Evolutionary conservation across 2,113 vertebrate species (phyloP), one percentile per base, ranked within the genome.

Genomic region (Octodon degus): DNA sequence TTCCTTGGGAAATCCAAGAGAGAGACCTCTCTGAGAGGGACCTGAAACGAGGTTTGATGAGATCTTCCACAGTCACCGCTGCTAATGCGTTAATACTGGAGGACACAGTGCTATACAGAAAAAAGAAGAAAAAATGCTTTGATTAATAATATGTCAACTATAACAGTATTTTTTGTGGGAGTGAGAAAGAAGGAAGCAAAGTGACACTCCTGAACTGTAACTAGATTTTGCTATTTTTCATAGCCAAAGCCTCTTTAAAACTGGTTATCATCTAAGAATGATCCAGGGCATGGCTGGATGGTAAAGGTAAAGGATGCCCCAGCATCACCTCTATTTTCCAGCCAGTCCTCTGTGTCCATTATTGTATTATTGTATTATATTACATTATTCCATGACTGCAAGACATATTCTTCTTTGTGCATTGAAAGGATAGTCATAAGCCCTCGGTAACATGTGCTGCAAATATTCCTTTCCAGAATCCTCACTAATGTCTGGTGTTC

Each of bases 51-150:
- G 99, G 99, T 91, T 98, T 99, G 81, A 99, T 97, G 34, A 99
- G 95, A 86, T 99, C 99, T 97, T 99, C 98, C 65, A 99, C 97
- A 0, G 99, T 99, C 17, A 99, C 99, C 43, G 99, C 98, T 81
- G 99, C 98, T 93, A 99, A 97, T 10, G 99, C 99, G 24, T 99
- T 99, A 92, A 99, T 99, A 95, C 99, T 99, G 97, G 99, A 99
- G 14, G 99, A 99, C 89, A 99, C 99, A 11, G 99, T 99, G 97
- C 99, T 99, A 96, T 12, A 92, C 65, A 60, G 74, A 24, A 76
- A 30, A 62, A 60, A 91, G 14, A 17, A 2, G 47, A 93, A 67
- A 1, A 12, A 82, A 24, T 20, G 10, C 22, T 80, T n/a, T 67
- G 3, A 32, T 58, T 20, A 43, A 22, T 63, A 84, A 40, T 22